A percentile compares a stretch with the other conserved stretches of the same genome.
Conservation (phyloP, 2,888 invertebrate species). For the Xanthorhoe designata region DNA sequence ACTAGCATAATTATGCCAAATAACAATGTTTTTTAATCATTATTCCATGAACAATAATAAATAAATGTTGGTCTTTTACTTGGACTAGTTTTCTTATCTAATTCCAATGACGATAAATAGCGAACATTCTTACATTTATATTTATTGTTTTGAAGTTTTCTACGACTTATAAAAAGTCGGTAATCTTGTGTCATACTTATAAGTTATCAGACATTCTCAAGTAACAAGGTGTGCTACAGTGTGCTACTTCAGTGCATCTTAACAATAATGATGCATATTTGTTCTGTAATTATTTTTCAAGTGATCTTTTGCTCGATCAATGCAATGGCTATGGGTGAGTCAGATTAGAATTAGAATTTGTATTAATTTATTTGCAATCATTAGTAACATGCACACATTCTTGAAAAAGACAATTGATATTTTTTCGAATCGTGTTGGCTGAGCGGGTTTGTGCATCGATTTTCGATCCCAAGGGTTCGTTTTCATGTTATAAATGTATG, state of each 20-base stretch:
- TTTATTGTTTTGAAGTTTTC: background rate
- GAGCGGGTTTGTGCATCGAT: too few relatives aligned
- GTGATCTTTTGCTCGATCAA: slow-evolving; percentile 9
- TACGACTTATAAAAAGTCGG: too few relatives aligned
- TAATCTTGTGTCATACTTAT: too few relatives aligned
- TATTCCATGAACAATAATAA: too few relatives aligned
- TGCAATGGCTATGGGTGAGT: slow-evolving; percentile 10
- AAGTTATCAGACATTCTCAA: too few relatives aligned
- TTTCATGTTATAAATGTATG: too few relatives aligned
- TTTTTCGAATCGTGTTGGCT: too few relatives aligned
- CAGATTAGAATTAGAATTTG: slow-evolving; percentile 3
- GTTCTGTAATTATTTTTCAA: slow-evolving; percentile 3
- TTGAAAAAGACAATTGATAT: too few relatives aligned
- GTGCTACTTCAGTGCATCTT: background rate
- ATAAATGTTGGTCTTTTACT: background rate
- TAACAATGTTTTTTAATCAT: background rate
- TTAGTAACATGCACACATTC: too few relatives aligned
- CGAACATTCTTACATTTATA: background rate
- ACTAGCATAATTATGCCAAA: background rate
- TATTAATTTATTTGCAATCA: background rate
- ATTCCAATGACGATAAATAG: background rate
- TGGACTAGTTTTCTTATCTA: background rate
- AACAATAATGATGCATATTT: slow-evolving; percentile 8
- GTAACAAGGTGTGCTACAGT: background rate
- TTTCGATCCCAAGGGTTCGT: too few relatives aligned